Evolutionary conservation across 2,888 invertebrate genomes (phyloP).

Genomic region (Parnassius orleans): DNA sequence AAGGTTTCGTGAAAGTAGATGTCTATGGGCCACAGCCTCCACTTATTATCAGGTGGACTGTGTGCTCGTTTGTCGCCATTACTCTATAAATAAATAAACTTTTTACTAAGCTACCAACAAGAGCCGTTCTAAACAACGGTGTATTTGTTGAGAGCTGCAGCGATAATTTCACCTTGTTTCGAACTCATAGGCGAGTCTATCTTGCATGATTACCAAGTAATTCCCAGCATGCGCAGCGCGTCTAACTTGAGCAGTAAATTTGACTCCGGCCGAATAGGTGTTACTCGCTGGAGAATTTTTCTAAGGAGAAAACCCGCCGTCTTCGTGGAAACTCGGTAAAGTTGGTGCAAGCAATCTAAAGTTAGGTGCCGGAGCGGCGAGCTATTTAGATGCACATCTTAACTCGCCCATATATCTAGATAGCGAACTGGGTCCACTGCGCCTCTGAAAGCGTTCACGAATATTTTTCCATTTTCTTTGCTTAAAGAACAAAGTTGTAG

Average conservation of each 20-base stretch:
- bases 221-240: slow-evolving; percentile 43
- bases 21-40: too few relatives aligned
- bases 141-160: slow-evolving; percentile 2
- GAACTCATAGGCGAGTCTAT: slow-evolving; percentile 8
- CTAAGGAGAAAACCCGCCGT: slow-evolving; percentile 53
- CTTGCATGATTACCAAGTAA: slow-evolving; percentile 44
- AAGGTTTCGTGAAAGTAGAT: too few relatives aligned
- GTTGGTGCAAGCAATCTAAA: slow-evolving; percentile 80
- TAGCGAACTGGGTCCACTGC: slow-evolving; percentile 49
- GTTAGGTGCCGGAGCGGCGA: slow-evolving; percentile 74
- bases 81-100: neutral
- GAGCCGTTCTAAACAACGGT: too few relatives aligned
- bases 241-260: slow-evolving; percentile 72
- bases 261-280: slow-evolving; percentile 66
- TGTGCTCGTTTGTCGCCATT: too few relatives aligned
- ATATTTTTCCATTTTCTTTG: slow-evolving; percentile 33
- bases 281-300: slow-evolving; percentile 46
- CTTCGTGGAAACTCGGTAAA: slow-evolving; percentile 62
- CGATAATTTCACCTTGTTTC: slow-evolving; percentile 14
- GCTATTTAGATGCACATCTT: slow-evolving; percentile 81
- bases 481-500: neutral
- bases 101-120: too few relatives aligned
- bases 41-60: too few relatives aligned
- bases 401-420: slow-evolving; percentile 79
- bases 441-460: slow-evolving; percentile 55